Base-by-base conservation (phyloP, 2,888 invertebrate species). In the Onchidella celtica region DNA sequence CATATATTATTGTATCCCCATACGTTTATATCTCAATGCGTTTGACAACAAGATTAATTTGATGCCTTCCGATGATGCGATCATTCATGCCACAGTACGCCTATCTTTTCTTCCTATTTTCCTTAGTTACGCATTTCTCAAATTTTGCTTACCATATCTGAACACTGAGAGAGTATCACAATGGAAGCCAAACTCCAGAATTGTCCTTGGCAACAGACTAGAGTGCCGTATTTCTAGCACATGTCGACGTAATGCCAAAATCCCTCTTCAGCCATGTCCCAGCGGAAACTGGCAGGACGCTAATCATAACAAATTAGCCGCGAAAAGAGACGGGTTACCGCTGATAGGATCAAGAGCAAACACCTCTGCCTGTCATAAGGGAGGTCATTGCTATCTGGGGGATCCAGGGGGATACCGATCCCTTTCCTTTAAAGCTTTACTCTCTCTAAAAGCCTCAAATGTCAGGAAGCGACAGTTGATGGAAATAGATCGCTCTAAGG, bases 241-340 rank as follows among this genome's bases (percentile, higher is more conserved):
- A 72, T n/a, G 57, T 72, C 72, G 27, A 72, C 36, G 24, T 59
- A 72, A 72, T 55, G 55, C n/a, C 4, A 3, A 57, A 72, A 72
- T n/a, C 57, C 59, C 14, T 72, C 72, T 27, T 1, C 59, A 36
- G 32, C 57, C 11, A 14, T 17, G 57, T 57, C 59, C 72, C 72
- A 27, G 17, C 36, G 27, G 63, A 17, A 6, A 24, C 21, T 1
- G 27, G 38, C 47, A 34, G 27, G 76, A 66, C 76, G 55, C 76
- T 76, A 76, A 76, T 76, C 76, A 55, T 55, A 55, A 76, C 65
- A 76, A 66, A 76, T 66, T 76, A 68, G 66, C 40, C 47, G 66
- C 24, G 17, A 76, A 76, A 57, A 1, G 29, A 65, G 76, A 66
- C 55, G 14, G 55, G 34, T 36, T 36, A n/a, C 32, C 36, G 47